Evolutionary conservation across 2,113 vertebrate species (phyloP), one percentile per base, ranked within the genome.

Genomic region (Suncus etruscus): DNA sequence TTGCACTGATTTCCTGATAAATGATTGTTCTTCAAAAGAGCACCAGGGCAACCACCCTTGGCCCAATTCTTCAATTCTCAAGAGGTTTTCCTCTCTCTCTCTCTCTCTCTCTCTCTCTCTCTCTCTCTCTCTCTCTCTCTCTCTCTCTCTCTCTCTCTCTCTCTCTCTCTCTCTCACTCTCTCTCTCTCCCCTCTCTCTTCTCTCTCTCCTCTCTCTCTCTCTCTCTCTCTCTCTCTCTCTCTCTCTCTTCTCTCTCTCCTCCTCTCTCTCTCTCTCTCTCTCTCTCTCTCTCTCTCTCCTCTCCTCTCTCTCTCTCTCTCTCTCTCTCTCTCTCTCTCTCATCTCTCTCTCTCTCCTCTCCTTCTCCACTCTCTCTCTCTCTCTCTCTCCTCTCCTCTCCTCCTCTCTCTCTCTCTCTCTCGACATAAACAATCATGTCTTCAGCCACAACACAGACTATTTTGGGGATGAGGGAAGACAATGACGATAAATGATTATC

Each of bases 21-120:
- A 24, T 72, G 65, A 69, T 16, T 88, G 50, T 24, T 79, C 39
- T 74, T 90, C 65, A 66, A 86, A 68, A 74, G 0, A 94, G 73
- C 91, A 87, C 65, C 11, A n/a, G 11, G 65, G 48, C 27, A 74
- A 92, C 24, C 83, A n/a, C 48, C 47, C 66, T 6, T 6, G 3
- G 39, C 51, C 70, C 12, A 45, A 77, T 18, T 83, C 70, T 27
- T 15, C 1, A 0, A 69, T 39, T 72, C 61, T 16, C 14, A 9
- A 78, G 31, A 9, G 8, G 1, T 11, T 61, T 82, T 75, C 80
- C 54, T 39, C n/a, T 39, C 39, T 39, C 58, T 66, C 66, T 77
- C 8, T 0, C 14, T 76, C 66, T 65, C n/a, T 39, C 39, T 39
- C 58, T 66, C 66, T 77, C 8, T 0, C 14, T 76, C 66, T 65